Evolutionary conservation across 1,140 invertebrate genomes (phyloP), one percentile per base, ranked within the genome.

Genomic region (Drosophila parabipectinata): DNA sequence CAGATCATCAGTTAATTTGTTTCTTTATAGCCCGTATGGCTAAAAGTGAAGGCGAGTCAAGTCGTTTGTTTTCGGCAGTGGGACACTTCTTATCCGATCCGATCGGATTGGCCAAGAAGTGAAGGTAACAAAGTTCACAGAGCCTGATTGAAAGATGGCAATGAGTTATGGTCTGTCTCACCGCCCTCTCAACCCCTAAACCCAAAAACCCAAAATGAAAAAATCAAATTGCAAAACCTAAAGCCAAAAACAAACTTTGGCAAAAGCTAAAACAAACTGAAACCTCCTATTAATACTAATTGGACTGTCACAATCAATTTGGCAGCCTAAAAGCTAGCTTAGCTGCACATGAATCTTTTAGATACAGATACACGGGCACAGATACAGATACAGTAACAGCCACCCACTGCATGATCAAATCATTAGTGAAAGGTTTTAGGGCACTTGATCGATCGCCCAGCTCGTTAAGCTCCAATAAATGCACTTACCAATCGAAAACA

Each of bases 1-100:
- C 85, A 85, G 85, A 90, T 90, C 85, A 90, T 90, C 87, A 90
- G 87, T 90, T 90, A 85, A 90, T 90, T 90, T 90, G 85, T 90
- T 90, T 81, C 75, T 77, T 88, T 83, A 79, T 77, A 73, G 79
- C 72, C 67, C 61, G 71, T 59, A 74, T 57, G 71, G 69, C 77
- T 41, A 80, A 87, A 88, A 88, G 84, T 88, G 83, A 88, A 88
- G 82, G 83, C 75, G 66, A 83, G 77, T 79, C 75, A 62, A 83
- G 77, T 79, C 79, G 79, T 88, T 88, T 83, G 79, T 82, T 88
- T 88, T 88, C 67, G 83, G 79, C 79, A 88, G 62, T 88, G 78
- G 83, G 81, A 90, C 85, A 85, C 83, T 82, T 82, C 66, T 90
- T 90, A 90, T 85, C 62, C 71, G 18, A 28, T 24, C 28, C 32